Evolutionary conservation across 2,888 invertebrate genomes (phyloP), one percentile per base, ranked within the genome.

Genomic region (Trissolcus brochymenae): DNA sequence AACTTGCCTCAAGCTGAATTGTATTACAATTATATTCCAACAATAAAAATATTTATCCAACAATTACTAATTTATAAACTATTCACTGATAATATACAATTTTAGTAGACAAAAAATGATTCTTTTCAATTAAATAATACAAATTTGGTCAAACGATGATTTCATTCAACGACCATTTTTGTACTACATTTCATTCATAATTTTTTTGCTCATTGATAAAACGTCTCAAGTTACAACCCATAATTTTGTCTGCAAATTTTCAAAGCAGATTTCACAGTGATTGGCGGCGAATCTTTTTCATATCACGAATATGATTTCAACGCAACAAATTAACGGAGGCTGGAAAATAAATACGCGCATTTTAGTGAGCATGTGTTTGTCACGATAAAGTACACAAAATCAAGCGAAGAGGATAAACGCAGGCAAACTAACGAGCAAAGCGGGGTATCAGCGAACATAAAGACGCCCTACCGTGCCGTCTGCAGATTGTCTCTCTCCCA

Each of bases 391-490:
- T 57, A 62, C 9, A 35, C 59, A 55, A 61, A 75, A 74, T 70
- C 59, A 78, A 70, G 64, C 53, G 70, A 41, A 70, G n/a, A n/a
- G 64, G 71, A 49, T 75, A 66, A 59, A 65, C 59, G 74, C 62
- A 46, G 59, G 55, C 55, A 14, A 54, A 51, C 74, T 71, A 78
- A 78, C 78, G 74, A 75, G 74, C 51, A 54, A 59, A 64, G 54
- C 60, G 35, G 70, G 54, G 40, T 71, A 78, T 78, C 78, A 74
- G 65, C 66, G 35, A 51, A 21, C 71, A 76, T 80, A 80, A 80
- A 78, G 78, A 78, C 78, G 67, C 74, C 72, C 76, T 71, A 76
- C 80, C 70, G 74, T 57, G 76, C 78, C 57, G 62, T 66, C 56
- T 57, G 72, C 73, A 77, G 71, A 79, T 79, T 76, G 78, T 73